Percentiles rank a stretch among this genome's conserved stretches.
Evolutionary conservation across 2,888 invertebrate species (phyloP).

Genomic region (Xylophagus ater): DNA sequence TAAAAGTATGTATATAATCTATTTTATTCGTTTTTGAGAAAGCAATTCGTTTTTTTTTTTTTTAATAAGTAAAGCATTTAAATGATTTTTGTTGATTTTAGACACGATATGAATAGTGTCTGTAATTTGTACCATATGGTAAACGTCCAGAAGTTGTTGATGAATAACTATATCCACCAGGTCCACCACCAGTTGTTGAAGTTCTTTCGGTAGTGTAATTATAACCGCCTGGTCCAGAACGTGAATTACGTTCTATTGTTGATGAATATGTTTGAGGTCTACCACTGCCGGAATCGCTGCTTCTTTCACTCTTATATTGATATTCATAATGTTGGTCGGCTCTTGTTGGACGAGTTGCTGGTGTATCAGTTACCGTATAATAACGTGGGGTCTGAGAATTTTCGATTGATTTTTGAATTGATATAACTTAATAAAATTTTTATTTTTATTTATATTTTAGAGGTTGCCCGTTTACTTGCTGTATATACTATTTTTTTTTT

Average conservation of each 20-base stretch:
- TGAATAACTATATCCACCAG: slow-evolving; percentile 76
- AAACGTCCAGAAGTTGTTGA: slow-evolving; percentile 67
- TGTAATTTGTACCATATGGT: slow-evolving; percentile 71
- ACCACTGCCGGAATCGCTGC: slow-evolving; percentile 22
- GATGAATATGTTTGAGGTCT: slow-evolving; percentile 57
- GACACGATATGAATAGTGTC: slow-evolving; percentile 80
- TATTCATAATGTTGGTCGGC: slow-evolving; percentile 79
- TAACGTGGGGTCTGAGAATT: slow-evolving; percentile 77
- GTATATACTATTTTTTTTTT: slow-evolving; percentile 14
- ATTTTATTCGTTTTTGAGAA: too few relatives aligned
- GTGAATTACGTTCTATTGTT: slow-evolving; percentile 56
- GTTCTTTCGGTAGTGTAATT: slow-evolving; percentile 64
- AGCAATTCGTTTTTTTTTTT: too few relatives aligned
- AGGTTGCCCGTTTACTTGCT: slow-evolving; percentile 16
- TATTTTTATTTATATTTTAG: slow-evolving; percentile 9
- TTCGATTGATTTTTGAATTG: slow-evolving; percentile 7
- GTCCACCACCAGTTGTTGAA: slow-evolving; percentile 59
- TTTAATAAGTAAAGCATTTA: too few relatives aligned
- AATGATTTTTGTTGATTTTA: too few relatives aligned
- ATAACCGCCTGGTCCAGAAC: slow-evolving; percentile 63
- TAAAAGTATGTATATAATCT: too few relatives aligned
- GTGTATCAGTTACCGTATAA: slow-evolving; percentile 73
- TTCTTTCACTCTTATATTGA: slow-evolving; percentile 59
- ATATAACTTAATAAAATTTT: slow-evolving; percentile 15
- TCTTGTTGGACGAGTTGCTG: slow-evolving; percentile 49